Evolutionary conservation across 37 sponge, comb jelly and placozoan species (phyloP).

Genomic region (Axinella damicornis): DNA sequence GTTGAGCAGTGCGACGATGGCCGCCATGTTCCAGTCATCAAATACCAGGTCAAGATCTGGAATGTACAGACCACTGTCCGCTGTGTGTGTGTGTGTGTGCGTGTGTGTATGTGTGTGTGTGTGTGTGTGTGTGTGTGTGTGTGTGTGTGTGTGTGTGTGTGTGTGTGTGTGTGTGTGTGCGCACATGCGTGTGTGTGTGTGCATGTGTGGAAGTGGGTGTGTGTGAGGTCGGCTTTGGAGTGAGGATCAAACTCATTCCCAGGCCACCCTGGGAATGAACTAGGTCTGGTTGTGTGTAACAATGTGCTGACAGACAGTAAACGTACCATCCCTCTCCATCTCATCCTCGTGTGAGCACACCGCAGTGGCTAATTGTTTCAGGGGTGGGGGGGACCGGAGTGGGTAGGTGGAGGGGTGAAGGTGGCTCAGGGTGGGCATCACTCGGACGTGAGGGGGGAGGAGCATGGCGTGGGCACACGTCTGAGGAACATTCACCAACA

Average conservation of each 20-base stretch:
- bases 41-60: conserved; percentile 16
- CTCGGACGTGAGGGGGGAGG: conserved; percentile 1
- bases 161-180: conserved; percentile 24
- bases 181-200: conserved; percentile 22
- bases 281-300: too few relatives aligned
- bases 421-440: not conserved
- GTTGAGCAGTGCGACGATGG: conserved; percentile 25
- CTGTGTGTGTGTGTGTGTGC: conserved; percentile 13
- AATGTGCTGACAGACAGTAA: too few relatives aligned
- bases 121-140: conserved; percentile 1
- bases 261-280: too few relatives aligned
- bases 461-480: not conserved
- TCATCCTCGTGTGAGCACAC: not conserved
- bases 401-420: conserved; percentile 3
- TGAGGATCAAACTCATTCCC: too few relatives aligned
- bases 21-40: conserved; percentile 57
- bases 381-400: not conserved
- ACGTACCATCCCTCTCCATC: not conserved
- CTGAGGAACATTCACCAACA: conserved; percentile 34
- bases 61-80: conserved; percentile 2
- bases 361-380: not conserved
- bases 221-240: not conserved
- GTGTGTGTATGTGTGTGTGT: conserved; percentile 41
- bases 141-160: conserved; percentile 25
- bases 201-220: conserved; percentile 17